These are phyloP conservation scores for Synanthedon andrenaeformis DNA, from an alignment of 2,888 invertebrate species.

Conservation along the genomic window DNA sequence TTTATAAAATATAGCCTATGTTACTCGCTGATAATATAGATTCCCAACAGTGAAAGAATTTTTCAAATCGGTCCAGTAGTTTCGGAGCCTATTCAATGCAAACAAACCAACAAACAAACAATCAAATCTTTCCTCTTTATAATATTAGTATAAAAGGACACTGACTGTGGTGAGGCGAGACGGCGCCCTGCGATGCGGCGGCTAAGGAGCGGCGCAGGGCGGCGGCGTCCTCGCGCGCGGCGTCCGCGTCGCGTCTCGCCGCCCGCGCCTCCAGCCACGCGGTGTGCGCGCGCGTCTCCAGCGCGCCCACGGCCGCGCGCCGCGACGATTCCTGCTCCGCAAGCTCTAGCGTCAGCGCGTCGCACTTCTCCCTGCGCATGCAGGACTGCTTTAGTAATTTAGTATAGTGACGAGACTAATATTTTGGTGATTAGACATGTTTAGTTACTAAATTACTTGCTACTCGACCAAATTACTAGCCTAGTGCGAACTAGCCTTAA, in stretches of 20 bases:
- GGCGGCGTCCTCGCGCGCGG: constrained; percentile 63
- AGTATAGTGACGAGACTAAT: neutral
- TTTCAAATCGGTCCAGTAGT: too few species aligned
- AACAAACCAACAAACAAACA: too few species aligned
- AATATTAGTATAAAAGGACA: constrained; percentile 1
- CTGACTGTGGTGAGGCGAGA: constrained; percentile 36
- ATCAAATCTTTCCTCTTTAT: too few species aligned
- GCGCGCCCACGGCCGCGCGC: constrained; percentile 77
- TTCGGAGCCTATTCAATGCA: too few species aligned
- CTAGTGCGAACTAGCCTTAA: too few species aligned
- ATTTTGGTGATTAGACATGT: too few species aligned
- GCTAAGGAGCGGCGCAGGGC: constrained; percentile 45
- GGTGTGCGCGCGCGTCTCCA: constrained; percentile 87
- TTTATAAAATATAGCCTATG: too few species aligned
- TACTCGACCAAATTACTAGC: too few species aligned
- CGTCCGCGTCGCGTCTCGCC: constrained; percentile 85
- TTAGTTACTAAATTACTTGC: too few species aligned
- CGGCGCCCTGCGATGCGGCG: constrained; percentile 25
- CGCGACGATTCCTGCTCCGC: constrained; percentile 83
- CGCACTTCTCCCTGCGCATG: constrained; percentile 71
- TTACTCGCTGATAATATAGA: too few species aligned
- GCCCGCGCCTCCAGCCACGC: constrained; percentile 88
- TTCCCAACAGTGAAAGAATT: too few species aligned
- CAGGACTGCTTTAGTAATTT: neutral
- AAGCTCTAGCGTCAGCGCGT: constrained; percentile 83